Evolutionary conservation across 2,113 vertebrate genomes (phyloP).

Genomic region (Rhombomys opimus): DNA sequence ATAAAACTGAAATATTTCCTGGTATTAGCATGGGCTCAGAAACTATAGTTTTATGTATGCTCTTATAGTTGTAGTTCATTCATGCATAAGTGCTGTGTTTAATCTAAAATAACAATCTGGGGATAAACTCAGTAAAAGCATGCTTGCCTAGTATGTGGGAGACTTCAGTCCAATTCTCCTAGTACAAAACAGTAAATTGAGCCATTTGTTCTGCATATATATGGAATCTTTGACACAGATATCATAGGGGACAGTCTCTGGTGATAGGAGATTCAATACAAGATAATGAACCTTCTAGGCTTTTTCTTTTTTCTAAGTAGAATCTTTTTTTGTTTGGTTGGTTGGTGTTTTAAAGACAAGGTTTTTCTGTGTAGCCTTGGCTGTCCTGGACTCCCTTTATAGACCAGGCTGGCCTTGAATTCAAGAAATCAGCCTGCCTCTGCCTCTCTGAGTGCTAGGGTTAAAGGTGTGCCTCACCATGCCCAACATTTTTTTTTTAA

Average conservation of each 20-base stretch:
- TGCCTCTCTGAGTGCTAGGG: no score
- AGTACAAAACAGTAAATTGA: neutral
- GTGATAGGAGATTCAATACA: neutral
- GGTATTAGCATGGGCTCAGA: neutral
- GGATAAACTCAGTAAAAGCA: neutral
- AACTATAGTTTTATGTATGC: slow-evolving; percentile 4
- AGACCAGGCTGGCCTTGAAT: no score
- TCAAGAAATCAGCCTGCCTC: no score
- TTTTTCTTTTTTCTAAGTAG: neutral
- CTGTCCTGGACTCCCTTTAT: no score
- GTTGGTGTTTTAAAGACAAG: no score
- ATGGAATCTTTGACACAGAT: slow-evolving; percentile 14
- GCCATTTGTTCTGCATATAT: slow-evolving; percentile 34
- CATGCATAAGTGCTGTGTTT: slow-evolving; percentile 23
- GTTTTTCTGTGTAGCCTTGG: no score
- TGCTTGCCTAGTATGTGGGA: neutral
- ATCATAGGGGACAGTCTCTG: neutral
- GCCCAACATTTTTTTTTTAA: no score
- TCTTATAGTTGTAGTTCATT: neutral
- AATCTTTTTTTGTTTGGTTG: no score
- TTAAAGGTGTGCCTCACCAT: no score
- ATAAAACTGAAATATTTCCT: neutral
- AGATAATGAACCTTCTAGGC: neutral
- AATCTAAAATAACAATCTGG: slow-evolving; percentile 33
- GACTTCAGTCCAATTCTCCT: neutral